Evolutionary conservation across 2,888 invertebrate species (phyloP), one percentile per base, ranked within the genome.

Genomic region (Acholoe squamosa): DNA sequence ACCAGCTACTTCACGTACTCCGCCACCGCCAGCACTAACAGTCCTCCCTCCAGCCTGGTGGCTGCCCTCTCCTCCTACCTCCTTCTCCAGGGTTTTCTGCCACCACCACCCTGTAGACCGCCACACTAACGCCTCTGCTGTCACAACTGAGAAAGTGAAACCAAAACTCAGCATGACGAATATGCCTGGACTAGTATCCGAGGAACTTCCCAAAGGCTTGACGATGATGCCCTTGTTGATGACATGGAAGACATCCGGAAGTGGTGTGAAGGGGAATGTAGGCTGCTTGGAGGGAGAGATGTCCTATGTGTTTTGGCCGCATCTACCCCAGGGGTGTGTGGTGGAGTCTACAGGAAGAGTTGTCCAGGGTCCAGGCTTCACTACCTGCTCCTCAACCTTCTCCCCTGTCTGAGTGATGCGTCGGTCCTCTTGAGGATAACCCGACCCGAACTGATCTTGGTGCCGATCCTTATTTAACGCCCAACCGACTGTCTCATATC

Each of bases 401-500:
- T 31, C 16, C 25, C 10, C 31, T 16, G n/a, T 31, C 76, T 14
- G 31, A n/a, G 76, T 76, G 76, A 76, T 76, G 76, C 28, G 76
- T 25, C n/a, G 16, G 76, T 25, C 16, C 76, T 31, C 76, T 10
- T 25, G 76, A 16, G 28, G 31, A 25, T 5, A 25, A 76, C 76
- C 76, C 25, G 25, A 14, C 80, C 19, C 43, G 16, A 19, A 33
- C 80, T 3, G 80, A 80, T 80, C 34, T 34, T 43, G 80, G 33
- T 34, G 34, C 80, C 80, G 34, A 34, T 80, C 43, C 19, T 19
- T 43, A 43, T 34, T 80, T 34, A 33, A 33, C 43, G 80, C 43
- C 80, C 80, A 80, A 34, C 43, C 80, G 80, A 80, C 80, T 80
- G 43, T 34, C 80, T 80, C 80, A 16, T 22, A 22, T 22, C 43